Base-by-base conservation (phyloP, 2,113 vertebrate genomes). In the Eidolon helvum region DNA sequence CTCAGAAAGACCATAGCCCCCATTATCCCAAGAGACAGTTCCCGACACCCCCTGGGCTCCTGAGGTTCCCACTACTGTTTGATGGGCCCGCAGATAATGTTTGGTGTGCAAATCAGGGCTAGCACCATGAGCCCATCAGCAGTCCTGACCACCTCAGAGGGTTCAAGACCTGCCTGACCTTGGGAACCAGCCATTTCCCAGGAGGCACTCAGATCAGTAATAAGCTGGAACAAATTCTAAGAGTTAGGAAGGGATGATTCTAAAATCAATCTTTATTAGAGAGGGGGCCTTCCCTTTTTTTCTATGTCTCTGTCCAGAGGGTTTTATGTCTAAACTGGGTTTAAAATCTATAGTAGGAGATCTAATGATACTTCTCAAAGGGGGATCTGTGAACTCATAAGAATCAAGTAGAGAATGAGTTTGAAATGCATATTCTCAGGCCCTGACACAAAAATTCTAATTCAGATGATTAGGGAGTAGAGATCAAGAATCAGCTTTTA, bases 251-350 rank as follows among this genome's bases (percentile, higher is more conserved):
- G 38, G 38, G 90, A 7, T 77, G 82, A 80, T 57, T 93, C 57
- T 82, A 43, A 94, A 94, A 93, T 90, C 79, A 66, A 69, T 94
- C 33, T 74, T 96, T 84, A 79, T 95, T 92, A 87, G 18, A 90
- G 35, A 71, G 21, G 87, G 12, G 18, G 0, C 16, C 30, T 86
- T 35, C 14, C 14, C 21, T 45, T 69, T 72, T 71, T 83, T n/a
- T 63, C 65, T 33, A 2, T 83, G 78, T 90, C 48, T 87, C 48
- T 78, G 40, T 91, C 87, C 45, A 78, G 65, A 63, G 45, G 33
- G 43, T 28, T 93, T 63, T 90, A 43, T 57, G 18, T 63, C 63
- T 78, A 63, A 77, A 38, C 72, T 79, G 35, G 40, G 4, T 66
- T 94, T 63, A 69, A 88, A 77, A 40, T 45, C 16, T 43, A 75